Evolutionary conservation across 1,140 invertebrate species (phyloP), one percentile per base, ranked within the genome.

Genomic region (Drosophila takahashii): DNA sequence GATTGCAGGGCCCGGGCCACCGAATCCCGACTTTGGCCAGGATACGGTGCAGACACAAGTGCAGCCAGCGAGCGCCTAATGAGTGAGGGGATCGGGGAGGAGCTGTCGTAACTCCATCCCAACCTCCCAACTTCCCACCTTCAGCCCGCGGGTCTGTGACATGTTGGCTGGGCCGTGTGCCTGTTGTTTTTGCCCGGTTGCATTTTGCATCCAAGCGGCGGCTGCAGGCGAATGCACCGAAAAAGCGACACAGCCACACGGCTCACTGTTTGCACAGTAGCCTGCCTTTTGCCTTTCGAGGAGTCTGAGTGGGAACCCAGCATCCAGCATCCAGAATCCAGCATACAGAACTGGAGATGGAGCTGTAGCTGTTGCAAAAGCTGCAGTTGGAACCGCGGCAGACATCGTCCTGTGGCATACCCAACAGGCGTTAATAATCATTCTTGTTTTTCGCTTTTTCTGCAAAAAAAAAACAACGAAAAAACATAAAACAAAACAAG

Each of bases 401-500:
- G 83, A 83, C 83, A 73, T 87, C 79, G 84, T 87, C 83, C 84
- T 87, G 83, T 87, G 83, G 83, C 83, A 87, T 83, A 83, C 57
- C 83, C 83, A 87, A 87, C 84, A 87, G 84, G 84, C 83, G 83
- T 87, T 87, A 87, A 87, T 87, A 87, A 87, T 87, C 73, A 78
- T 81, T 66, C 54, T 66, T 75, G 72, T 75, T 86, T 69, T 67
- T 76, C 61, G 56, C 59, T 72, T 54, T 70, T 66, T 70, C 15
- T 57, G 34, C 10, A 47, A 18, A 60, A 60, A 66, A 62, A 47
- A 26, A 52, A 53, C 22, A 22, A 22, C 22, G 22, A 22, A 22
- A 56, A 34, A 36, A 26, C 22, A 41, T 37, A 45, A 67, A 48
- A 15, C 29, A 64, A 64, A 51, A 65, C 34, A 65, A 65, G 45